Evolutionary conservation across 1,140 invertebrate genomes (phyloP).

Genomic region (Oreohelix idahoensis): DNA sequence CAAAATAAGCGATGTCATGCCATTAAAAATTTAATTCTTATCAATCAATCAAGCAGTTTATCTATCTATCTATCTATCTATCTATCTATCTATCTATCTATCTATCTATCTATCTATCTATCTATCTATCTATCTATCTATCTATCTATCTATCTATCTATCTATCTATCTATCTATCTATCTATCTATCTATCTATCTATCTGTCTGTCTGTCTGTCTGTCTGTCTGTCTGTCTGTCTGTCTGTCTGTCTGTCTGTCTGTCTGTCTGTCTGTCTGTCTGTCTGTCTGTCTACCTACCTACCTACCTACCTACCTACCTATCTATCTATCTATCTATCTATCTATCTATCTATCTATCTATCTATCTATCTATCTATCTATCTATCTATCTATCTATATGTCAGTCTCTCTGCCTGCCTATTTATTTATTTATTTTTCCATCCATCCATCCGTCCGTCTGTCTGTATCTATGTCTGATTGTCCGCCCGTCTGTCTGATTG

Average conservation of each 20-base stretch:
- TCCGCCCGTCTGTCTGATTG: not conserved
- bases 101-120: no score
- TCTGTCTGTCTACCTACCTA: no score
- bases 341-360: conserved; percentile 15
- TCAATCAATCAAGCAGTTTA: no score
- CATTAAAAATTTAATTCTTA: no score
- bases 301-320: no score
- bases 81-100: no score
- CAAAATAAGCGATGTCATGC: no score
- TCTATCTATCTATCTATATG: conserved; percentile 19
- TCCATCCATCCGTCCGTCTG: not conserved
- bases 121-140: conserved; percentile 4
- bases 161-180: not conserved
- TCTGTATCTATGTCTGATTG: not conserved
- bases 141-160: conserved; percentile 2
- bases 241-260: conserved; percentile 8
- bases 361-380: conserved; percentile 19
- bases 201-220: not conserved
- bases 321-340: no score
- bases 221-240: not conserved
- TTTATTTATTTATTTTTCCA: no score
- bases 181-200: no score
- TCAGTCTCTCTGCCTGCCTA: not conserved
- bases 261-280: conserved; percentile 3
- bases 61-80: no score